A percentile compares a stretch with the other conserved stretches of the same genome.
Conservation (phyloP, 2,797 vertebrate genomes). For the Coilia nasus region DNA sequence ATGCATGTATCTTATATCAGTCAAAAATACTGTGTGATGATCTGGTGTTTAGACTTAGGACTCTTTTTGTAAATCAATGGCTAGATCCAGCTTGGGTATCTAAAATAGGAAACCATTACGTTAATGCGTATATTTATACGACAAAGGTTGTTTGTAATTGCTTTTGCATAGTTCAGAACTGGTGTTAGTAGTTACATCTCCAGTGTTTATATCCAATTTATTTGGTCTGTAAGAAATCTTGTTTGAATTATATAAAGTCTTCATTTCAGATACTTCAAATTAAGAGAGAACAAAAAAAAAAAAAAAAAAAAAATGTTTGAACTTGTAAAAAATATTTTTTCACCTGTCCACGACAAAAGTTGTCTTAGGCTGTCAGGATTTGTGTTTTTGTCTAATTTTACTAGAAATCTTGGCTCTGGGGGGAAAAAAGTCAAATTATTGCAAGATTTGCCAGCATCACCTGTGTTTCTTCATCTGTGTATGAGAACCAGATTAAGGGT, state of each 20-base stretch:
- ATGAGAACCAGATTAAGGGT: not conserved
- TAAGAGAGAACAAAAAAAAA: constrained; percentile 20
- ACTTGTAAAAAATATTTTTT: constrained; percentile 36
- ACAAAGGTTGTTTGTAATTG: constrained; percentile 35
- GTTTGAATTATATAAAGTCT: not conserved
- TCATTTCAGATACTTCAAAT: not conserved
- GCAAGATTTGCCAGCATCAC: not conserved
- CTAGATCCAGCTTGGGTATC: constrained; percentile 64
- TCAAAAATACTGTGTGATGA: constrained; percentile 74
- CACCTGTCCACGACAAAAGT: constrained; percentile 42
- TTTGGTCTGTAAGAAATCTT: constrained; percentile 39
- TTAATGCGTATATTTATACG: constrained; percentile 27
- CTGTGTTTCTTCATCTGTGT: not conserved
- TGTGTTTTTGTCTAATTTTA: constrained; percentile 44
- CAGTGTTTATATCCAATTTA: constrained; percentile 43
- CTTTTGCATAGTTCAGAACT: constrained; percentile 39
- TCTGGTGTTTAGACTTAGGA: constrained; percentile 70
- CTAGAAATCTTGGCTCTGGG: constrained; percentile 39
- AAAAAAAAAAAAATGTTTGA: not conserved
- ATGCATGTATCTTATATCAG: constrained; percentile 67
- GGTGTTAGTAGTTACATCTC: constrained; percentile 48
- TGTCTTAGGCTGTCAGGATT: constrained; percentile 28
- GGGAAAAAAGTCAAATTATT: constrained; percentile 46
- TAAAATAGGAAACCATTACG: constrained; percentile 47
- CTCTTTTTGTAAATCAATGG: constrained; percentile 62